phyloP scores from a whole-genome alignment of 2,113 vertebrate species.

The Pipa parva region DNA sequence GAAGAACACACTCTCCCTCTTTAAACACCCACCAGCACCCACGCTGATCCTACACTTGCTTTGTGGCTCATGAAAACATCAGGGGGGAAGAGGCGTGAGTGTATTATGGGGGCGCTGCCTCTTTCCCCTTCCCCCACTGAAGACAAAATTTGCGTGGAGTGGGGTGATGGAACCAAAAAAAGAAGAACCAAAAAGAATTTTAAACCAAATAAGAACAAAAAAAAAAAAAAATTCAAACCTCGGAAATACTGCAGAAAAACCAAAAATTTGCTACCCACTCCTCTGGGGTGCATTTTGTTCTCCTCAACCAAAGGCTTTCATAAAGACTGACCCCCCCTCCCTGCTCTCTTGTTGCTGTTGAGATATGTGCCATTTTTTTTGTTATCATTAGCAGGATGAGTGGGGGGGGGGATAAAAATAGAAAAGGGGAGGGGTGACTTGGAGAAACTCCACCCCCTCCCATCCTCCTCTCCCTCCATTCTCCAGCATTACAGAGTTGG shows the following conservation, averaged over 20 bases:
- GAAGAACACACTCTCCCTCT: conserved; percentile 65
- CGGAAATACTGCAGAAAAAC: conserved; percentile 45
- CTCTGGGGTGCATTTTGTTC: conserved; percentile 24
- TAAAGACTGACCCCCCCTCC: conserved; percentile 12
- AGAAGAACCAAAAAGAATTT: conserved; percentile 5
- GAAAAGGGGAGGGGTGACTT: conserved; percentile 51
- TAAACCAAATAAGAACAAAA: conserved; percentile 43
- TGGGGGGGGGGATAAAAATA: conserved; percentile 50
- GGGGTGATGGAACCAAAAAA: conserved; percentile 34
- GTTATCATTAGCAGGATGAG: conserved; percentile 51
- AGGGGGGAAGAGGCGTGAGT: conserved; percentile 16
- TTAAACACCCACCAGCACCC: conserved; percentile 72
- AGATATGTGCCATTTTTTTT: conserved; percentile 17
- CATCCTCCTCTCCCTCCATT: conserved; percentile 47
- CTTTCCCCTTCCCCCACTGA: conserved; percentile 58
- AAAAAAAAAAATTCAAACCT: conserved; percentile 36
- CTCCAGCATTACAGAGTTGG: conserved; percentile 57
- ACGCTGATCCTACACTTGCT: conserved; percentile 52
- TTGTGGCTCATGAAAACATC: conserved; percentile 23
- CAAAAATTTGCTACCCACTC: conserved; percentile 30
- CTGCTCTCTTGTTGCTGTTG: conserved; percentile 13
- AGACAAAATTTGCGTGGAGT: conserved; percentile 55
- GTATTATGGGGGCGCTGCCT: conserved; percentile 10
- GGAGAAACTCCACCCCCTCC: conserved; percentile 51
- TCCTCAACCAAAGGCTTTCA: conserved; percentile 27